Evolutionary conservation across 2,888 invertebrate genomes (phyloP), one percentile per base, ranked within the genome.

Genomic region (Himalopsyche tibetana): DNA sequence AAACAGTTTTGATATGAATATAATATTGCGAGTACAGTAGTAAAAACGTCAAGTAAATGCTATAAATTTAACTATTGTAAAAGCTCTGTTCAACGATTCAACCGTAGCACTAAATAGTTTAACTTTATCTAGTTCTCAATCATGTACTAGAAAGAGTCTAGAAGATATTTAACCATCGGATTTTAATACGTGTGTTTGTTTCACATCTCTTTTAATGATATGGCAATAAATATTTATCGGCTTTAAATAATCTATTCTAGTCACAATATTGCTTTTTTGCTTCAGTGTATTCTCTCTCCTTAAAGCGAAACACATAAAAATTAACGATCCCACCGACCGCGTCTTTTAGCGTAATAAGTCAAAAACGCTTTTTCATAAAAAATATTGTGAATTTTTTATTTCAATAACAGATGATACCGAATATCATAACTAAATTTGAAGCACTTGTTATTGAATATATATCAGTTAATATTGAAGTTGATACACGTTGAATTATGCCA

Each of bases 231-330:
- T 19, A 74, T 74, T 74, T 74, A 38, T 74, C 36, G 38, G 74
- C 74, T 74, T 74, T 38, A 38, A 74, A 38, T 74, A 38, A 74
- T 74, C 38, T 74, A 74, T 74, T 38, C 38, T 74, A 36, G 74
- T 74, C 36, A 74, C 74, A 74, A 36, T 74, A 74, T 74, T 74
- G 74, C 74, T 74, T 74, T 74, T 36, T 74, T 74, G 38, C 74
- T 74, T 74, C 74, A 74, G 74, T 74, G 74, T 74, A 36, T 74
- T 15, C 74, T 36, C 74, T 74, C 74, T 74, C 74, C 74, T 74
- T 74, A 74, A 38, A 38, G 28, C 38, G 74, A 74, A 19, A 12
- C 28, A 74, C 74, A 74, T 38, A 74, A 36, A 36, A 74, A 74
- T 74, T 74, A 38, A 74, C 74, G 74, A 74, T 36, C 36, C 5